Evolutionary conservation across 2,888 invertebrate genomes (phyloP), one percentile per base, ranked within the genome.

Genomic region (Willowsia nigromaculata): DNA sequence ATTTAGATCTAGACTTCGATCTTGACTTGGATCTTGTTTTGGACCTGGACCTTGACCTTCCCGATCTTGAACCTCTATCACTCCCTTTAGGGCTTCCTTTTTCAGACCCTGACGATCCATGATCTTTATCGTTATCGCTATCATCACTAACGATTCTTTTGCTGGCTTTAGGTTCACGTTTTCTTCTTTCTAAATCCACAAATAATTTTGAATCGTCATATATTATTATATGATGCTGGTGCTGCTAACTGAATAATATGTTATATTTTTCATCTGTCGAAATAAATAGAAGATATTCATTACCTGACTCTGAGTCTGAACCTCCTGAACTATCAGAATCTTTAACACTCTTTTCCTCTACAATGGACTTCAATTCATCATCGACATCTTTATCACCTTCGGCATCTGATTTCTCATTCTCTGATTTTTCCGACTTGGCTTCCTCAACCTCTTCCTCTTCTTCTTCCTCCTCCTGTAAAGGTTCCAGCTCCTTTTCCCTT

Each of bases 401-500:
- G 0, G 53, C 85, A 25, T 90, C 91, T 0, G 91, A 91, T 74
- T 93, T 94, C 93, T 37, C 93, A 93, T 90, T 94, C 92, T 91
- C 92, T 92, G 93, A 94, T 93, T 76, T 94, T 7, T 30, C 93
- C n/a, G 96, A 96, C 22, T 93, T 93, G 25, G 93, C 93, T 47
- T 93, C 93, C 18, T 93, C 93, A 22, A 93, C 93, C n/a, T 93
- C 94, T 87, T 95, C 95, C 92, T 95, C 95, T 91, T 95, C 95
- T 88, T 96, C 96, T 65, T 96, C 96, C 78, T 96, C 96, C 92
- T 96, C 95, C 93, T 96, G 96, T 4, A 97, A 96, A 1, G 98
- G 97, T 93, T 99, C 98, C 37, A 99, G 94, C 93, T 98, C 97
- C 92, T 96, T 96, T 94, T 98, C 97, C 65, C 99, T 95, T 90